phyloP scores from a whole-genome alignment of 2,888 invertebrate genomes.

The Drosophila koepferae region DNA sequence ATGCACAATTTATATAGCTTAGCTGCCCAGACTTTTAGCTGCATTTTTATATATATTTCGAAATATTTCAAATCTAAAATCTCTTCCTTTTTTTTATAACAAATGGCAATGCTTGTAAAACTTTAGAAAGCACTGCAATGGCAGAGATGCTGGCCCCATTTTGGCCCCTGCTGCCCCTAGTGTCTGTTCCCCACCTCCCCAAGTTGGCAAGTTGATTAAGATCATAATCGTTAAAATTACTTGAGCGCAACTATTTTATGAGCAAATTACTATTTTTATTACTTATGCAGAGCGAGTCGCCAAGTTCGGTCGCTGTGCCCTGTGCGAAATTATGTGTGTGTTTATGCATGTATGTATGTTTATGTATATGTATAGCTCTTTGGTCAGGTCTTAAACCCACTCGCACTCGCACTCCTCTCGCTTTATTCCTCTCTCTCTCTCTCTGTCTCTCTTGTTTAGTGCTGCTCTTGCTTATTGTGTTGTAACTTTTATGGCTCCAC shows the following conservation, averaged over 20 bases:
- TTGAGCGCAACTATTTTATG: constrained; percentile 79
- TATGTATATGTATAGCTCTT: constrained; percentile 25
- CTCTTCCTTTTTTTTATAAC: not conserved
- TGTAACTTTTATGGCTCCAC: constrained; percentile 71
- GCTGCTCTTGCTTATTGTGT: constrained; percentile 38
- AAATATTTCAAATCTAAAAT: not conserved
- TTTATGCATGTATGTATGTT: no score
- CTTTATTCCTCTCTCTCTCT: not conserved
- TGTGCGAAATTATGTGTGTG: constrained; percentile 63
- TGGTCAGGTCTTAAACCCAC: constrained; percentile 50
- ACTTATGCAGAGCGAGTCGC: constrained; percentile 72
- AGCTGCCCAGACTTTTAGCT: not conserved
- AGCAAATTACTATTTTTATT: constrained; percentile 77
- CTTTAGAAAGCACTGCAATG: constrained; percentile 20
- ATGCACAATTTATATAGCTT: not conserved
- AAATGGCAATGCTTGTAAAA: constrained; percentile 7
- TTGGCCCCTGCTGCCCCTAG: not conserved
- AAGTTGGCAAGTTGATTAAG: constrained; percentile 70
- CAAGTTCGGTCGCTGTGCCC: constrained; percentile 62
- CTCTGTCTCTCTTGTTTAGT: constrained; percentile 2
- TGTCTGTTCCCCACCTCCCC: not conserved
- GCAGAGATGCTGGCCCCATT: not conserved
- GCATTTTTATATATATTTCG: not conserved
- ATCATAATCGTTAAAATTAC: constrained; percentile 81
- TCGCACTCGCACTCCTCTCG: no score